phyloP scores from a whole-genome alignment of 2,888 invertebrate genomes.

The Nymphalis urticae region DNA sequence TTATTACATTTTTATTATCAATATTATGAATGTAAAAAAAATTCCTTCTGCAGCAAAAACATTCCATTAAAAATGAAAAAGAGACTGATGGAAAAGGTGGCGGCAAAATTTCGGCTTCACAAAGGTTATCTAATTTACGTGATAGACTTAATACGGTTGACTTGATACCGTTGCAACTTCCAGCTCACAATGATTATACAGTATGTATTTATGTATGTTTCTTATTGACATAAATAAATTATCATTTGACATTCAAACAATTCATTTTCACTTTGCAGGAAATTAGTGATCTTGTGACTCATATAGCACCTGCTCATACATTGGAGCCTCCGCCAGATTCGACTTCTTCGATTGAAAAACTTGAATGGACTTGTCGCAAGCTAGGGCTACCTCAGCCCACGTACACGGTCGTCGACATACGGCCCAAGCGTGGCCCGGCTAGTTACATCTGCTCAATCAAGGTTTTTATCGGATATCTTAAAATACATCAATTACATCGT shows the following conservation, averaged over 20 bases:
- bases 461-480: conserved; percentile 46
- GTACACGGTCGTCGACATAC: conserved; percentile 61
- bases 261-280: conserved; percentile 47
- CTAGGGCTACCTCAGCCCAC: conserved; percentile 69
- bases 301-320: conserved; percentile 57
- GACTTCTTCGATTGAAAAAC: conserved; percentile 61
- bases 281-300: conserved; percentile 57
- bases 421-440: conserved; percentile 59
- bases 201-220: conserved; percentile 44
- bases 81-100: conserved; percentile 56
- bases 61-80: conserved; percentile 54
- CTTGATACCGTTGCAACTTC: conserved; percentile 70
- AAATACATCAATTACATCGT: no score
- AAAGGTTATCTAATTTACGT: conserved; percentile 68
- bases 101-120: conserved; percentile 72
- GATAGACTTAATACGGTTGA: conserved; percentile 71
- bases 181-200: conserved; percentile 62
- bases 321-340: conserved; percentile 73
- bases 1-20: not conserved
- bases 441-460: conserved; percentile 68
- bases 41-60: conserved; percentile 56
- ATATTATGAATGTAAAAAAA: not conserved
- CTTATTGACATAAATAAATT: no score
- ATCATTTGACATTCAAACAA: not conserved
- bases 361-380: conserved; percentile 75